Evolutionary conservation across 2,797 vertebrate genomes (phyloP).

Genomic region (Poeciliopsis presidionis): DNA sequence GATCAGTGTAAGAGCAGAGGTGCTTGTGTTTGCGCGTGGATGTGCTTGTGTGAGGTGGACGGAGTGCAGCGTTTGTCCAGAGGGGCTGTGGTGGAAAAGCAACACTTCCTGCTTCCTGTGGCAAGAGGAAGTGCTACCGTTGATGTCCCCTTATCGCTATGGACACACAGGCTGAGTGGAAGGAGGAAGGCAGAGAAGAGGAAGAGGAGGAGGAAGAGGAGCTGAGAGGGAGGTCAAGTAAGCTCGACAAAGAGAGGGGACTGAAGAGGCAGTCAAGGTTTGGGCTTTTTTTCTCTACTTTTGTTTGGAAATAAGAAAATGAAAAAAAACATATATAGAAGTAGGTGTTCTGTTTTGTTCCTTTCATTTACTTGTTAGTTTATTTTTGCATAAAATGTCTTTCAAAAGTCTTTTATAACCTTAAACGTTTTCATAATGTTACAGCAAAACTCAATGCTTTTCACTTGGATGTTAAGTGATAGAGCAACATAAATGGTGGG

Average conservation of each 20-base stretch:
- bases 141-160: constrained; percentile 82
- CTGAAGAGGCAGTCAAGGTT: constrained; percentile 15
- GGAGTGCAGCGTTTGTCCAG: constrained; percentile 42
- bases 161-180: constrained; percentile 65
- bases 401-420: not conserved
- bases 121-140: constrained; percentile 89
- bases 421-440: not conserved
- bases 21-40: constrained; percentile 4
- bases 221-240: constrained; percentile 31
- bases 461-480: not conserved
- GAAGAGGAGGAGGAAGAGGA: constrained; percentile 45
- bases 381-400: not conserved
- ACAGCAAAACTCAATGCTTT: not conserved
- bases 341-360: not conserved
- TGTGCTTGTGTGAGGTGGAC: constrained; percentile 15
- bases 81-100: constrained; percentile 61
- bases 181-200: constrained; percentile 57
- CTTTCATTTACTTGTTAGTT: not conserved
- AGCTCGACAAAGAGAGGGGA: constrained; percentile 51
- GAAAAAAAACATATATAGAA: not conserved
- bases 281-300: constrained; percentile 1
- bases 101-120: constrained; percentile 87
- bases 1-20: constrained; percentile 53
- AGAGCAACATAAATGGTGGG: not conserved
- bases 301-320: constrained; percentile 1